Percentiles rank a stretch among this genome's conserved stretches.
phyloP scores from a whole-genome alignment of 2,797 vertebrate genomes.

The Cyprinodon diabolis region DNA sequence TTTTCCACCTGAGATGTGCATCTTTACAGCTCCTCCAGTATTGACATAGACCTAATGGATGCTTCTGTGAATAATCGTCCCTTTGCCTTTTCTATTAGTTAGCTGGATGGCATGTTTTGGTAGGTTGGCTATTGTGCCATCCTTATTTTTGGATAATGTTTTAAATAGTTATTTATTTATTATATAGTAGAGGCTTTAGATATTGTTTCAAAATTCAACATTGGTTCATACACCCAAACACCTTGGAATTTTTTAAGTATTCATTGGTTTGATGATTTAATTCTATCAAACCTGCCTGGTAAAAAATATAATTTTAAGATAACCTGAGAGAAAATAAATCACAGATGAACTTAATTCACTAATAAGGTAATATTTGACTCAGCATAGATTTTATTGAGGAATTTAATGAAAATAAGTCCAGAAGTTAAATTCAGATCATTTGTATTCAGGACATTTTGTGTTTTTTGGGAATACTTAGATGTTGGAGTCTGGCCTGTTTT shows the following conservation, averaged over 20 bases:
- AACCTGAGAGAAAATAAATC: not conserved
- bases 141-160: not conserved
- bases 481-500: too few relatives aligned
- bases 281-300: not conserved
- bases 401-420: not conserved
- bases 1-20: not conserved
- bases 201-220: not conserved
- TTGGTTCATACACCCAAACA: not conserved
- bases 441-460: too few relatives aligned
- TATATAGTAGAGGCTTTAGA: not conserved
- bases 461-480: too few relatives aligned
- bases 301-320: not conserved
- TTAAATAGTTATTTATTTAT: not conserved
- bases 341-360: not conserved
- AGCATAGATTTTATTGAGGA: not conserved
- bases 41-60: not conserved
- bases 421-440: not conserved
- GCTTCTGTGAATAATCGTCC: not conserved
- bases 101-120: not conserved
- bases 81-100: not conserved
- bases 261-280: not conserved
- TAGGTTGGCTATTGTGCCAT: not conserved
- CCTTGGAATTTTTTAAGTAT: not conserved
- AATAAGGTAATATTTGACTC: not conserved
- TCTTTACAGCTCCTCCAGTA: not conserved